Evolutionary conservation across 2,888 invertebrate genomes (phyloP).

Genomic region (Orthosia gracilis): DNA sequence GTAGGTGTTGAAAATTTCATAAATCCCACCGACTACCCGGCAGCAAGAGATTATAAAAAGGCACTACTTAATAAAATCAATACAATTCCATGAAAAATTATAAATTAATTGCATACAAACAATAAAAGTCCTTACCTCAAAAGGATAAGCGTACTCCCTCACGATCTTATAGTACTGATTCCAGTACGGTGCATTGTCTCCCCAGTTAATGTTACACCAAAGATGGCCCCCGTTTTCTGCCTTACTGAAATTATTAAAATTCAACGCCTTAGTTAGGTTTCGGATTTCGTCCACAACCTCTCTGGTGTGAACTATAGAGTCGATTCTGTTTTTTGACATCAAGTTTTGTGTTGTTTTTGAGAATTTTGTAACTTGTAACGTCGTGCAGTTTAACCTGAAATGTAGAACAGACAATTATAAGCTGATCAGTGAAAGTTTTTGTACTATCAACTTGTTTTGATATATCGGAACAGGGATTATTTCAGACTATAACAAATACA

Average conservation of each 20-base stretch:
- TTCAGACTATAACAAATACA: not conserved
- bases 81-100: no score
- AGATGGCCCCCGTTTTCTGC: conserved; percentile 60
- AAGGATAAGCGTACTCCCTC: conserved; percentile 83
- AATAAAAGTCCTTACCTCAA: conserved; percentile 77
- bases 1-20: no score
- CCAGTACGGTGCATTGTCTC: conserved; percentile 88
- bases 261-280: conserved; percentile 80
- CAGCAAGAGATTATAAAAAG: no score
- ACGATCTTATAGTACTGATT: conserved; percentile 86
- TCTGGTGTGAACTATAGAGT: conserved; percentile 78
- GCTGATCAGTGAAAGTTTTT: not conserved
- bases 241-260: conserved; percentile 75
- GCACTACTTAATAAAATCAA: no score
- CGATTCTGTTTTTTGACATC: conserved; percentile 81
- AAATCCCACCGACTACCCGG: no score
- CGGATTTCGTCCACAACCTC: conserved; percentile 84
- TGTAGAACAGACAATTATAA: conserved; percentile 11
- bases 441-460: not conserved
- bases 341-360: conserved; percentile 84
- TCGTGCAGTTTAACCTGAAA: conserved; percentile 86
- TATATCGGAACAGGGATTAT: not conserved
- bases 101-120: no score
- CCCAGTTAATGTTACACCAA: conserved; percentile 88
- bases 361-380: conserved; percentile 83